Percentiles rank a stretch among this genome's conserved stretches.
phyloP scores from a whole-genome alignment of 2,113 vertebrate genomes.

The Passerina amoena region DNA sequence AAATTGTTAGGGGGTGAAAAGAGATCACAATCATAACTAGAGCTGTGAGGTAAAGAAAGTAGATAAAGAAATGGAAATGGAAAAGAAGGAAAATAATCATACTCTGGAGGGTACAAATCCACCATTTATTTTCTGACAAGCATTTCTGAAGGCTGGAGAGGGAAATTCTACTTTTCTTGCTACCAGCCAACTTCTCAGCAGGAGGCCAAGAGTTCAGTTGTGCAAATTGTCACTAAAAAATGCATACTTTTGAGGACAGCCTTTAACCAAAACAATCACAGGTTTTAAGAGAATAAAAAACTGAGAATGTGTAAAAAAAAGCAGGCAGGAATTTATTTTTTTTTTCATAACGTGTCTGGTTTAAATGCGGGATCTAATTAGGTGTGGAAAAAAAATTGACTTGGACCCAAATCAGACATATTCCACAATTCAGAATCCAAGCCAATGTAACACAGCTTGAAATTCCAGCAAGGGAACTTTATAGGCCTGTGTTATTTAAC shows the following conservation, averaged over 20 bases:
- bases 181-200: background rate
- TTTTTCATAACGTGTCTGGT: background rate
- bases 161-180: background rate
- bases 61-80: background rate
- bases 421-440: background rate
- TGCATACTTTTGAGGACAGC: background rate
- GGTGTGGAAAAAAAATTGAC: background rate
- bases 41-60: background rate
- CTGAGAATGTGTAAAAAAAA: background rate
- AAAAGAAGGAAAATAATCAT: background rate
- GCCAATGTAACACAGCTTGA: background rate
- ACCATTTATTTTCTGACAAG: background rate
- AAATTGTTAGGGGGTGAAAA: background rate
- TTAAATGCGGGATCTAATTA: background rate
- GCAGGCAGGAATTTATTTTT: background rate
- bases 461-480: background rate
- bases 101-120: background rate
- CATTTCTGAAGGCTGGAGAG: background rate
- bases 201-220: background rate
- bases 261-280: background rate
- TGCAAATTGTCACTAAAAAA: background rate
- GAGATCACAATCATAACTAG: background rate
- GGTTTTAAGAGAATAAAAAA: background rate
- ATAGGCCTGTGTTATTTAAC: background rate
- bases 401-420: background rate